These are phyloP conservation scores for Odontophorus gujanensis DNA, from an alignment of 2,113 vertebrate species.

Conservation along the genomic window DNA sequence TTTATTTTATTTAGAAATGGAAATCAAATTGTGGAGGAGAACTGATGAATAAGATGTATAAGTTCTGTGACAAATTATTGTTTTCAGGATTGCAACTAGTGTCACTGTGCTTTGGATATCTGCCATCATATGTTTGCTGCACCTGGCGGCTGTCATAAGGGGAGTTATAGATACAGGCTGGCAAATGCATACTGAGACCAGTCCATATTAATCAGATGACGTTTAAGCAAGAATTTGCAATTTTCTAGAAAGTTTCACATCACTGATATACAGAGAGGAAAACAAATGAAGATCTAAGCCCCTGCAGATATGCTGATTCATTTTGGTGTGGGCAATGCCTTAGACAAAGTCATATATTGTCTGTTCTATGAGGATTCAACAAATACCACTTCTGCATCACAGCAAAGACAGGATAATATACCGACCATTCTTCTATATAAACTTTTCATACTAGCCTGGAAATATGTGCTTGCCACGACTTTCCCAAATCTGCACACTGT, in stretches of 20 bases:
- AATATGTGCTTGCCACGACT: not conserved
- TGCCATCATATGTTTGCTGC: not conserved
- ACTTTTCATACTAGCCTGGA: rapidly evolving
- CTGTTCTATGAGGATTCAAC: not conserved
- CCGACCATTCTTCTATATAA: not conserved
- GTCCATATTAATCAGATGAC: not conserved
- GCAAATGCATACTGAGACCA: not conserved
- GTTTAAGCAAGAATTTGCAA: not conserved
- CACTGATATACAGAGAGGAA: not conserved
- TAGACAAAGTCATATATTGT: not conserved
- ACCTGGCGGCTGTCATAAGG: not conserved
- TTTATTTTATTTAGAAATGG: not conserved
- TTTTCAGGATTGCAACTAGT: not conserved
- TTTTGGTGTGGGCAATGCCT: not conserved
- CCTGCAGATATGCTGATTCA: not conserved
- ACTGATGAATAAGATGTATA: not conserved
- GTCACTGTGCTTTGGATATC: not conserved
- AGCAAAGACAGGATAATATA: rapidly evolving
- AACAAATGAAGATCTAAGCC: not conserved
- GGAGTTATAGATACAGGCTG: not conserved
- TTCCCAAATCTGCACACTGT: not conserved
- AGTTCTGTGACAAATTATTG: not conserved
- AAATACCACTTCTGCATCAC: not conserved
- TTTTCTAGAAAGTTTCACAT: not conserved
- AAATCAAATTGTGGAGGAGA: not conserved